Evolutionary conservation across 1,140 invertebrate species (phyloP), one percentile per base, ranked within the genome.

Genomic region (Rhopalosiphum maidis): DNA sequence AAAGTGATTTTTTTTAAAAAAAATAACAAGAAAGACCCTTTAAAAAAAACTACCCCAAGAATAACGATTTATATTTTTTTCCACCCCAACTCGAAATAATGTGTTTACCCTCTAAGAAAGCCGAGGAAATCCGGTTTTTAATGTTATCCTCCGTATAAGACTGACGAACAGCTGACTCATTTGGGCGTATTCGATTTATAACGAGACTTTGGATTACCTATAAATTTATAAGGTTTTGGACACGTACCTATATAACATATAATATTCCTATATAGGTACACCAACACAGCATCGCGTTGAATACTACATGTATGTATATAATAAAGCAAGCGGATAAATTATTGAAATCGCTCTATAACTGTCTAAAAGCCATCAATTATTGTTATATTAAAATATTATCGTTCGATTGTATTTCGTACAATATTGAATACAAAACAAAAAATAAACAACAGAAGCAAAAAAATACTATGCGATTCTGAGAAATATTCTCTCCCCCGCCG

Each of bases 81-180:
- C 54, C 22, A 43, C 89, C 89, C 89, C 25, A 25, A 46, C 89
- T 90, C 25, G 18, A 43, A 90, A 68, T 90, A 90, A 43, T 30
- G 37, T 68, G 89, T 90, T 90, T 43, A 68, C 89, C 89, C 89
- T 68, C 11, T 11, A 90, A 35, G 77, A 54, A 54, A 85, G 77
- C 11, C 91, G 21, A 93, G 91, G 82, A 93, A 93, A 93, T 93
- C 91, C 91, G 91, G 91, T 93, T 93, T 93, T 82, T 68, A 43
- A 22, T 60, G 60, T 91, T 91, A 68, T 46, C n/a, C 68, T 83
- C 46, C 8, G 77, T 55, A 25, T 30, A 6, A 18, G 25, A 30
- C 30, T 25, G n/a, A 35, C 48, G 25, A 37, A 55, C 88, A 55
- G 51, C 88, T 55, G 51, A 89, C 51, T 89, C 88, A 48, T 46